A percentile compares a stretch with the other conserved stretches of the same genome.
These are phyloP conservation scores for Diadophis punctatus DNA, from an alignment of 2,113 vertebrate genomes.

Conservation along the genomic window DNA sequence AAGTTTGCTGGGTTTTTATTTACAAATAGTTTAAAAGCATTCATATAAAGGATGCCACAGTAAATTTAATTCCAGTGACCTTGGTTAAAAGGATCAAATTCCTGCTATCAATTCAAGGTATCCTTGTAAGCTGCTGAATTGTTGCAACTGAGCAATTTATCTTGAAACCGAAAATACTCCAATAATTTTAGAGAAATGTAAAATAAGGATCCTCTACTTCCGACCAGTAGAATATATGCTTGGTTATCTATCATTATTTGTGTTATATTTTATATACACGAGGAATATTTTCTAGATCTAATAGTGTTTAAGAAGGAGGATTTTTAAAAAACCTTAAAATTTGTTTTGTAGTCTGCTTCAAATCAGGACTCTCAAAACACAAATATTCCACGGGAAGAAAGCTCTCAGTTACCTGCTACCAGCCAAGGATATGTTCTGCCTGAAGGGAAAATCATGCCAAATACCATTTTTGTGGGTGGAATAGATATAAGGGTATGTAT, in stretches of 20 bases:
- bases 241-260: neutral
- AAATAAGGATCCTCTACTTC: neutral
- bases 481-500: conserved; percentile 86
- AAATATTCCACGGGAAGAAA: conserved; percentile 51
- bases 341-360: conserved; percentile 63
- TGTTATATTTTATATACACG: neutral
- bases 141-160: neutral
- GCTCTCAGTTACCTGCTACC: conserved; percentile 62
- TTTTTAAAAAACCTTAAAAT: neutral
- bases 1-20: neutral
- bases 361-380: conserved; percentile 57
- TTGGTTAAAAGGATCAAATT: neutral
- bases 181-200: neutral
- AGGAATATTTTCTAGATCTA: neutral
- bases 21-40: neutral
- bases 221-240: neutral
- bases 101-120: neutral
- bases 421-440: conserved; percentile 90
- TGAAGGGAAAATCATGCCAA: conserved; percentile 91
- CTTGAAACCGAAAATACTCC: neutral
- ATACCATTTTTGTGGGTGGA: conserved; percentile 92
- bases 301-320: neutral
- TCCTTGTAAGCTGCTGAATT: neutral
- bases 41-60: neutral
- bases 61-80: neutral